A percentile compares a stretch with the other conserved stretches of the same genome.
Evolutionary conservation across 2,888 invertebrate genomes (phyloP).

Genomic region (Heliconius ethilla): DNA sequence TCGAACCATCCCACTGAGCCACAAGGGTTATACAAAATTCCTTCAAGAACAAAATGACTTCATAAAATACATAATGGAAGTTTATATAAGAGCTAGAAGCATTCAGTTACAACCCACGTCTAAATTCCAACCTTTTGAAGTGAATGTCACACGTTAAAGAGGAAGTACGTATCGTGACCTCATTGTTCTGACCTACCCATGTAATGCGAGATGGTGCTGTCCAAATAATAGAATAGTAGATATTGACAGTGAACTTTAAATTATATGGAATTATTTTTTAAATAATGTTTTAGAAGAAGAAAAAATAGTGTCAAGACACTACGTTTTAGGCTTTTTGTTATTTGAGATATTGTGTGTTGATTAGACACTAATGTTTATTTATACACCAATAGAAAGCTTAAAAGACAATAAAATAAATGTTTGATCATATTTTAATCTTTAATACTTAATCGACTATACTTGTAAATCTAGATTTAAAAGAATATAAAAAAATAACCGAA

Average conservation of each 20-base stretch:
- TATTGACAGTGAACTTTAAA: constrained; percentile 25
- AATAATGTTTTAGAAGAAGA: not conserved
- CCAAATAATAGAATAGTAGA: constrained; percentile 4
- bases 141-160: constrained; percentile 49
- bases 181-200: constrained; percentile 36
- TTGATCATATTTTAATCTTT: no score
- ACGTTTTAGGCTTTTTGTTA: not conserved
- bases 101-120: constrained; percentile 34
- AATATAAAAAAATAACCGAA: no score
- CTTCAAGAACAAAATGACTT: not conserved
- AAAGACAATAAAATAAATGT: no score
- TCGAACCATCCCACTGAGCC: no score
- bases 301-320: not conserved
- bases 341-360: not conserved
- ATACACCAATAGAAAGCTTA: no score
- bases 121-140: constrained; percentile 43
- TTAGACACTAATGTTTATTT: no score
- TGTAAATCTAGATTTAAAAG: no score
- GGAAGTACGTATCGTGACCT: constrained; percentile 43
- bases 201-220: constrained; percentile 9
- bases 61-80: not conserved
- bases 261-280: not conserved
- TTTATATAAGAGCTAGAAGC: constrained; percentile 13
- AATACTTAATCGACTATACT: no score
- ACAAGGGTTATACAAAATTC: not conserved